Conservation (phyloP, 2,797 vertebrate genomes). For the Clarias platycephalus region DNA sequence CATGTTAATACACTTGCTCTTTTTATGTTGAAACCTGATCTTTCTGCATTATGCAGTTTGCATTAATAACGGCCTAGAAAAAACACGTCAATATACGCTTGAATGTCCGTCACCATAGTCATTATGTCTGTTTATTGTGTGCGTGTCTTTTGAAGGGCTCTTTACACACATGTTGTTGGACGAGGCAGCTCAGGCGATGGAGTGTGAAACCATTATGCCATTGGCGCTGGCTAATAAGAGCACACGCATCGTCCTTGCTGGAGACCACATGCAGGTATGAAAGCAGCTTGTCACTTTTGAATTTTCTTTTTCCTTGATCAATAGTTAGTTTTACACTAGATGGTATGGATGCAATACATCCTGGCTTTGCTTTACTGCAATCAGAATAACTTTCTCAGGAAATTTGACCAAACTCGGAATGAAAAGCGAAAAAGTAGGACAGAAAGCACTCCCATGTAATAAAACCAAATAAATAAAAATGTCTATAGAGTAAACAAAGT, state of each 20-base stretch:
- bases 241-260: constrained; percentile 94
- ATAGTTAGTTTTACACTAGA: not conserved
- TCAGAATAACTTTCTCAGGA: not conserved
- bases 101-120: not conserved
- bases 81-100: not conserved
- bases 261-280: constrained; percentile 97
- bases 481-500: not conserved
- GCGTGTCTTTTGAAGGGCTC: constrained; percentile 75
- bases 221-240: constrained; percentile 90
- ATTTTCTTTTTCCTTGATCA: not conserved
- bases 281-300: not conserved
- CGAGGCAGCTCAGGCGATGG: constrained; percentile 99
- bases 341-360: not conserved
- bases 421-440: not conserved
- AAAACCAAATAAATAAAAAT: not conserved
- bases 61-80: not conserved
- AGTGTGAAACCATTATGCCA: constrained; percentile 99
- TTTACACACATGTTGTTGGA: constrained; percentile 97
- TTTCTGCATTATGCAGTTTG: not conserved
- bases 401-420: not conserved
- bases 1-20: not conserved
- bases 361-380: not conserved
- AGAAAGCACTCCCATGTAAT: not conserved
- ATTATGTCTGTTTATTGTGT: constrained; percentile 43
- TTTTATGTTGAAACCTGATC: not conserved